A percentile compares a stretch with the other conserved stretches of the same genome.
Conservation (phyloP, 2,113 vertebrate species). For the Campylorhamphus procurvoides region DNA sequence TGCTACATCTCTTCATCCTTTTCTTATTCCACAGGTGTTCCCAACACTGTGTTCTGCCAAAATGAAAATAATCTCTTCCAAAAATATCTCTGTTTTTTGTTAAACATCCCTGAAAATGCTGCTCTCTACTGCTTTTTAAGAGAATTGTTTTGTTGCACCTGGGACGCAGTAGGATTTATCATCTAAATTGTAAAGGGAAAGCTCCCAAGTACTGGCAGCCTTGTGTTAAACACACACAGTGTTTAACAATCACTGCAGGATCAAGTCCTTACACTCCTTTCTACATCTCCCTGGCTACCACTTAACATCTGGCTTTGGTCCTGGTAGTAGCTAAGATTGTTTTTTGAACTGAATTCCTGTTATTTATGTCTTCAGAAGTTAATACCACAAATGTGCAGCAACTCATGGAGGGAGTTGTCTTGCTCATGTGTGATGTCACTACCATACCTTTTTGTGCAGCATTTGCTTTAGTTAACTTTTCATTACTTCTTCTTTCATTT, state of each 20-base stretch:
- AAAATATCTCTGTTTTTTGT: background rate
- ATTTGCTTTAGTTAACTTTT: background rate
- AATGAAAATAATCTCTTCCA: too few relatives aligned
- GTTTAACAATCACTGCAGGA: background rate
- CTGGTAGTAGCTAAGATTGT: background rate
- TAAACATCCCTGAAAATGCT: background rate
- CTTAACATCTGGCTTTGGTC: background rate
- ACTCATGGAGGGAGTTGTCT: background rate
- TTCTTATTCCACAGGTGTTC: too few relatives aligned
- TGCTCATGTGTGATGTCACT: background rate
- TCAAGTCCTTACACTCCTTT: background rate
- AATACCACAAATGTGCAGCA: background rate
- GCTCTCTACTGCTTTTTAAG: background rate
- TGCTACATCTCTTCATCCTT: too few relatives aligned
- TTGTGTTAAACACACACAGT: background rate
- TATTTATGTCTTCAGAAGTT: background rate
- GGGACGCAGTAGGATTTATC: background rate
- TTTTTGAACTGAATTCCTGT: background rate
- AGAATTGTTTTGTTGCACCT: background rate
- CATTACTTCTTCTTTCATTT: background rate
- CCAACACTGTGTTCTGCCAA: too few relatives aligned
- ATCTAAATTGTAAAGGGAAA: background rate
- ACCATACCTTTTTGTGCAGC: background rate
- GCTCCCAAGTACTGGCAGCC: background rate
- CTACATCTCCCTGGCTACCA: background rate